phyloP scores from a whole-genome alignment of 2,113 vertebrate species.

The Apus apus region DNA sequence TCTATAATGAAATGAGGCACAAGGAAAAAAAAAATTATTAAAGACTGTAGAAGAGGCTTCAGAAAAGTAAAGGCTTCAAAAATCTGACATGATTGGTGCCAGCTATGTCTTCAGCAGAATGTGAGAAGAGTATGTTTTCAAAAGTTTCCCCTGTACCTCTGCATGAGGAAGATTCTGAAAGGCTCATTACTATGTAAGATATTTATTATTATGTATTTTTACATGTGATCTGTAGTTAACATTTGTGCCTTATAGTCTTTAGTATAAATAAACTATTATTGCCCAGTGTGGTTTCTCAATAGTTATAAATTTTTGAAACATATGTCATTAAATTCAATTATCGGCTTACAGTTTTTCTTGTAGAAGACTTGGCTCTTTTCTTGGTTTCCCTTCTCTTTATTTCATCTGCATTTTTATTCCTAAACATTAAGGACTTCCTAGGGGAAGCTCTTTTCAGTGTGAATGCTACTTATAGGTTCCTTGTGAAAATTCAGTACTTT shows the following conservation, averaged over 20 bases:
- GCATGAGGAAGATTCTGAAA: neutral
- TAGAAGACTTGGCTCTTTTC: neutral
- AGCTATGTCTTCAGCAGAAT: neutral
- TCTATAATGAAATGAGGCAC: neutral
- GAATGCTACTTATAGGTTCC: neutral
- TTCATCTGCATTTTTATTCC: neutral
- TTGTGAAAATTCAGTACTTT: neutral
- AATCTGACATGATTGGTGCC: neutral
- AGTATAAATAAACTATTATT: neutral
- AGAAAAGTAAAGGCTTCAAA: neutral
- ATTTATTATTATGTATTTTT: neutral
- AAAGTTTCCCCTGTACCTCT: neutral
- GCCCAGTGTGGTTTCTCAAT: neutral
- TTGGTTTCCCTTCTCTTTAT: neutral
- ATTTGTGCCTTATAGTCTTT: neutral
- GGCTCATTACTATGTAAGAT: neutral
- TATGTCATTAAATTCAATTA: slow-evolving; percentile 1
- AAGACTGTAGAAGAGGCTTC: neutral
- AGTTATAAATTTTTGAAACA: neutral
- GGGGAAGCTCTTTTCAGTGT: neutral
- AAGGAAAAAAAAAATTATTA: neutral
- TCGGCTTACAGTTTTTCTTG: neutral
- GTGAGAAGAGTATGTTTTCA: neutral
- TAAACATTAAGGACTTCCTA: neutral
- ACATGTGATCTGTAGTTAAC: neutral